Conservation (phyloP, 2,888 invertebrate species). For the Pemphredon lugubris region DNA sequence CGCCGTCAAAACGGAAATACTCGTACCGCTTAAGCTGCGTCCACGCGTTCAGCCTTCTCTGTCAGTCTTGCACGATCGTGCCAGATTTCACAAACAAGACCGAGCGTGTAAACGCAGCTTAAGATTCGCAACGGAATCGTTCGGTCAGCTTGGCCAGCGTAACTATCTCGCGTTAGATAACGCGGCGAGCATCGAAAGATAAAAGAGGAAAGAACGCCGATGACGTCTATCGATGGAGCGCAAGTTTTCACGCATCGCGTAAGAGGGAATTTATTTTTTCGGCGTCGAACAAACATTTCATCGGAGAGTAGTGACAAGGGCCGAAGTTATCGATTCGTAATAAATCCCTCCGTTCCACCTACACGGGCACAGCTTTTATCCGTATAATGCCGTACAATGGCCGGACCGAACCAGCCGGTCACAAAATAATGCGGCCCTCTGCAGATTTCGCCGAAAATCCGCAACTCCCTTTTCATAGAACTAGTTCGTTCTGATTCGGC, state of each 20-base stretch:
- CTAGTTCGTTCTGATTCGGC: slow-evolving; percentile 64
- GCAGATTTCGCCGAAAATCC: slow-evolving; percentile 66
- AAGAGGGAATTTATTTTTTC: slow-evolving; percentile 66
- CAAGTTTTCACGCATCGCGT: slow-evolving; percentile 63
- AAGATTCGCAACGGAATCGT: no score
- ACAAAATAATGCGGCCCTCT: slow-evolving; percentile 69
- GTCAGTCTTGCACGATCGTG: no score
- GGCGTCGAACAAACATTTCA: slow-evolving; percentile 66
- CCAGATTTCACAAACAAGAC: no score
- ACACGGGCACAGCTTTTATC: slow-evolving; percentile 68
- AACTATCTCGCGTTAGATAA: background rate
- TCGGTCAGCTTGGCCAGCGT: no score
- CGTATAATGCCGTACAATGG: slow-evolving; percentile 70
- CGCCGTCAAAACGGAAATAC: no score
- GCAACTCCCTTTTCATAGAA: slow-evolving; percentile 55
- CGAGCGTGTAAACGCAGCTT: no score
- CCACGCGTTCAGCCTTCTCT: no score
- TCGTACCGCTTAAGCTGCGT: no score
- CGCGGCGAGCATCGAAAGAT: slow-evolving; percentile 8
- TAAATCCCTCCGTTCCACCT: slow-evolving; percentile 70
- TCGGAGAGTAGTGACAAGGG: slow-evolving; percentile 67
- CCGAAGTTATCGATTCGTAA: slow-evolving; percentile 72
- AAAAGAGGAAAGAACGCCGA: background rate
- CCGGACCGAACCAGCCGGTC: slow-evolving; percentile 64
- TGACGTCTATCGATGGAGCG: slow-evolving; percentile 36